These are phyloP conservation scores for Aulostomus chinensis DNA, from an alignment of 2,797 vertebrate species.

Conservation along the genomic window DNA sequence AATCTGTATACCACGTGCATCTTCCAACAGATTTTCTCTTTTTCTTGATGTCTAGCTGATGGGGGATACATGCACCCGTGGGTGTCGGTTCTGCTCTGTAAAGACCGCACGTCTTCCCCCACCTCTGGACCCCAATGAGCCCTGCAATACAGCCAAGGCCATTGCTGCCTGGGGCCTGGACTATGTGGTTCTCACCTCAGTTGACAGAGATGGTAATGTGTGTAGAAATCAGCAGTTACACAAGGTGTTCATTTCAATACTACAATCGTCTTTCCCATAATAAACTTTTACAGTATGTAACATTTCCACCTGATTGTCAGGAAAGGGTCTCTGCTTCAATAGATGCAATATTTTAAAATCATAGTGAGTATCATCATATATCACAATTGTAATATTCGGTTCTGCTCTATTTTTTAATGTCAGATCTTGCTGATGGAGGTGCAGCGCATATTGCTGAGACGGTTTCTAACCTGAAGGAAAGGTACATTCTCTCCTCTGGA, in stretches of 20 bases:
- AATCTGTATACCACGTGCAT: neutral
- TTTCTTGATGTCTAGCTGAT: conserved; percentile 82
- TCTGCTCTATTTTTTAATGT: conserved; percentile 1
- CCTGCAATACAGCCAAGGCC: conserved; percentile 90
- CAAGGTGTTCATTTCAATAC: too few relatives aligned
- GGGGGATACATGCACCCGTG: conserved; percentile 97
- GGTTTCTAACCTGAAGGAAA: conserved; percentile 89
- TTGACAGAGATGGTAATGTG: conserved; percentile 91
- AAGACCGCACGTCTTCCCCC: conserved; percentile 91
- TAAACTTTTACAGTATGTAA: too few relatives aligned
- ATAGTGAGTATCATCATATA: neutral
- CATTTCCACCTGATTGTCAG: too few relatives aligned
- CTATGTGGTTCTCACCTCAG: conserved; percentile 95
- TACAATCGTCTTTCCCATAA: too few relatives aligned
- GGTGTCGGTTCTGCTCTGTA: conserved; percentile 95
- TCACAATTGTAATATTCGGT: neutral
- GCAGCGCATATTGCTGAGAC: conserved; percentile 93
- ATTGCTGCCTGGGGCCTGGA: conserved; percentile 93
- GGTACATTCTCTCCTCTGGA: conserved; percentile 69
- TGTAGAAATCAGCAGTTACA: too few relatives aligned
- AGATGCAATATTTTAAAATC: neutral
- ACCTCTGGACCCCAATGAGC: conserved; percentile 88
- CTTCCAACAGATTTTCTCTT: neutral
- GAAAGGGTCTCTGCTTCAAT: too few relatives aligned
- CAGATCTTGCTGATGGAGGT: conserved; percentile 94